Conservation (phyloP, 2,113 vertebrate genomes). For the Glaucidium brasilianum region DNA sequence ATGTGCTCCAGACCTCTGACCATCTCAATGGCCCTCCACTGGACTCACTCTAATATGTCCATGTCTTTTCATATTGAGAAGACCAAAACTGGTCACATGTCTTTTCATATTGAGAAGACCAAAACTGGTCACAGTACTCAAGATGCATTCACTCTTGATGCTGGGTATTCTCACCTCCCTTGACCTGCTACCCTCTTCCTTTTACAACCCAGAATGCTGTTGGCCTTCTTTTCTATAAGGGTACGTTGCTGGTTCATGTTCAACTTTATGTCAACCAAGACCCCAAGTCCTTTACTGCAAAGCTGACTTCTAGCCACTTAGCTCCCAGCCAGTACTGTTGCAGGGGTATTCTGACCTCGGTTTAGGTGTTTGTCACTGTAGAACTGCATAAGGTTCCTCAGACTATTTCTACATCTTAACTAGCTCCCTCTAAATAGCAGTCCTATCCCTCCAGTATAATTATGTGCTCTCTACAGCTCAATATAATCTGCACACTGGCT, state of each 20-base stretch:
- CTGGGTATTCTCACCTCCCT: background rate
- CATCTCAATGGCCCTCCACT: background rate
- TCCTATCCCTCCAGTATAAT: background rate
- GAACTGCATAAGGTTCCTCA: background rate
- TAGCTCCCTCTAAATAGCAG: background rate
- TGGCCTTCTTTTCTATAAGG: background rate
- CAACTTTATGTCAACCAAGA: background rate
- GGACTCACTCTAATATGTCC: background rate
- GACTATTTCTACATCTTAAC: background rate
- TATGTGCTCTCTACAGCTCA: background rate
- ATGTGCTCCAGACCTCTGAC: background rate
- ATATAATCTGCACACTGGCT: background rate
- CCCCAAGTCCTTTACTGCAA: background rate
- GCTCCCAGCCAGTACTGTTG: background rate
- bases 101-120: background rate
- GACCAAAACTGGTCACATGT: background rate
- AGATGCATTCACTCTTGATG: background rate
- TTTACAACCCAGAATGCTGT: background rate
- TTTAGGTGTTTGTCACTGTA: background rate
- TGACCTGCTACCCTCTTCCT: background rate
- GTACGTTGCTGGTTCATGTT: background rate
- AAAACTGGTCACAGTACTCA: background rate
- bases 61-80: background rate
- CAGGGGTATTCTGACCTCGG: background rate
- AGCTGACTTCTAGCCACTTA: background rate